A percentile compares a stretch with the other conserved stretches of the same genome.
Evolutionary conservation across 2,797 vertebrate species (phyloP).

Genomic region (Myripristis jacobus): DNA sequence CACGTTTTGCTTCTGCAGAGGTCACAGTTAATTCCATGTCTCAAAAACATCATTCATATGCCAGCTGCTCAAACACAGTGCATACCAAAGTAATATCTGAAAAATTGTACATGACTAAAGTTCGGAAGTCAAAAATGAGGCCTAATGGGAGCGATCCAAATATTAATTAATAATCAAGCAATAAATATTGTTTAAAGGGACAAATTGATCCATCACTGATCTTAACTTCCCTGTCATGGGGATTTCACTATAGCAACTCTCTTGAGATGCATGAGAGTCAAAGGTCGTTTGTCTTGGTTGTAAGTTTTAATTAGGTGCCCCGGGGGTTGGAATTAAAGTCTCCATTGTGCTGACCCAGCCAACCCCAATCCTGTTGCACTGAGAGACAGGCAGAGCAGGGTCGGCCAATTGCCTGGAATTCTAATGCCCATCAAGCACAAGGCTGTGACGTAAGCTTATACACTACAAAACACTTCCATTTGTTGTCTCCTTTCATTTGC

Average conservation of each 20-base stretch:
- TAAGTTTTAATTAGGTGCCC: conserved; percentile 80
- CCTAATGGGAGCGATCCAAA: not conserved
- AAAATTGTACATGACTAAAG: not conserved
- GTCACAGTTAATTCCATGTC: not conserved
- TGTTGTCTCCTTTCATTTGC: conserved; percentile 21
- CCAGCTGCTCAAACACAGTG: not conserved
- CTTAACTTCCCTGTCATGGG: conserved; percentile 42
- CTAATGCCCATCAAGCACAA: conserved; percentile 59
- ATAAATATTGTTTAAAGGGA: conserved; percentile 23
- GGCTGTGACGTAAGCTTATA: conserved; percentile 48
- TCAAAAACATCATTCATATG: not conserved
- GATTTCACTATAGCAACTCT: conserved; percentile 61
- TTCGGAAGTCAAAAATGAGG: not conserved
- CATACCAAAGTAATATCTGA: not conserved
- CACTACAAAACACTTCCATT: conserved; percentile 16
- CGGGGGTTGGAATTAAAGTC: conserved; percentile 72
- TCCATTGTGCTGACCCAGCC: conserved; percentile 74
- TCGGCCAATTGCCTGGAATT: conserved; percentile 71
- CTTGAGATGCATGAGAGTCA: conserved; percentile 61
- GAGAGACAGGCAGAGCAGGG: conserved; percentile 65
- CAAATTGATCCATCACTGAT: conserved; percentile 28
- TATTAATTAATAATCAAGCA: conserved; percentile 4
- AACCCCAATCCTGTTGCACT: conserved; percentile 77
- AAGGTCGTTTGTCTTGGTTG: conserved; percentile 73
- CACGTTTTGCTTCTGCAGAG: not conserved